Base-by-base conservation (phyloP, 2,888 invertebrate species). In the Mimumesa dahlbomi region DNA sequence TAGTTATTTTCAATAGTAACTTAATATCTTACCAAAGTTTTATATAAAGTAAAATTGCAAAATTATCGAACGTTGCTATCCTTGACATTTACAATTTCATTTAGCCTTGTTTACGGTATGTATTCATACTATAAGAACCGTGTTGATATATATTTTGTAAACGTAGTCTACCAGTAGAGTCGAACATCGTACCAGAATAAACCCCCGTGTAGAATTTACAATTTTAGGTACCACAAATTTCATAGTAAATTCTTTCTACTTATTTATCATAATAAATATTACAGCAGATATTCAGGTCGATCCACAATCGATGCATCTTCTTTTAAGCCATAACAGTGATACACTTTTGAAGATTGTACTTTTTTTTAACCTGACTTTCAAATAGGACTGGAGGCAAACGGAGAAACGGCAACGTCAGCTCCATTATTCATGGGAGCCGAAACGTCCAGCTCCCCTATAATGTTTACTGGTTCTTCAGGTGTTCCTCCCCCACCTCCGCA, bases 341-440 rank as follows among this genome's bases (percentile, higher is more conserved):
- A 21, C 19, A 36, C 2, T 50, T 45, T 40, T 45, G 22, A 70
- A 57, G 53, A 68, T 38, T 59, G 42, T 73, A 56, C 42, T 64
- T 67, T 66, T n/a, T n/a, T 25, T 68, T 46, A 69, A 62, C 70
- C 25, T 77, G 57, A 81, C 82, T 84, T 76, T 58, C 40, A 80
- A 84, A 84, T 93, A 45, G 93, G 91, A 54, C 73, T 91, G 74
- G 91, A 91, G 71, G 86, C 90, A 72, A 91, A 91, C 66, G 91
- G 91, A 40, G 91, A 91, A 48, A 79, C 89, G 42, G 85, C 89
- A 22, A 82, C 90, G n/a, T 90, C 91, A 18, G 90, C 91, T 11
- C 82, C 85, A 65, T 82, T 90, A 42, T 91, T 90, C 80, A 81
- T 88, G 77, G 87, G 87, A 75, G 84, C 85, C 43, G 89, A 90